Base-by-base conservation (phyloP, 2,888 invertebrate genomes). In the Miltochrista miniata region DNA sequence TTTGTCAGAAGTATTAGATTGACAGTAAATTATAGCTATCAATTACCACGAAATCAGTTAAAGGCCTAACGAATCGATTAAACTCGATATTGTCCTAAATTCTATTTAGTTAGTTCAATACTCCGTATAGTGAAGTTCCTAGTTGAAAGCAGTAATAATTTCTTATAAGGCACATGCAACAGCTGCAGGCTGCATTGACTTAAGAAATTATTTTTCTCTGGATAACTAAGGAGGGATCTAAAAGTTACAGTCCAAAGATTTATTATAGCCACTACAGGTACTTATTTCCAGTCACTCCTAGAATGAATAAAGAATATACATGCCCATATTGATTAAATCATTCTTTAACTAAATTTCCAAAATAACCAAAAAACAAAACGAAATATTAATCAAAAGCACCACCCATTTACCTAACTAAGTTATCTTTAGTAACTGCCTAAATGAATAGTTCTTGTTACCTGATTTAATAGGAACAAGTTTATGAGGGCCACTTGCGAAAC, bases 401-500 rank as follows among this genome's bases (percentile, higher is more conserved):
- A 47, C 41, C 36, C 29, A 24, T 60, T 50, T 51, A 47, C 29
- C 40, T 18, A 1, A n/a, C 15, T 45, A 45, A 43, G 36, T 54
- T 56, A 57, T 59, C 66, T 61, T 49, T 57, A 54, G 48, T 54
- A 52, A 46, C 46, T 48, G 51, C 54, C 58, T 49, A 65, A 61
- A 64, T 55, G 48, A 60, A 57, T 61, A 60, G 51, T 51, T 45
- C 24, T 45, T 47, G 59, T 58, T 49, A 69, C 69, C 67, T 65
- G 51, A 41, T 58, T 59, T 61, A 58, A 18, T 67, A 64, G 45
- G 49, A 54, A 64, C 62, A 70, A 71, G 70, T 77, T 80, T 78
- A 76, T 60, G 72, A 76, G 76, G 76, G 72, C 76, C 67, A 72
- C 71, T 78, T 72, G 57, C 60, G 61, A 76, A 84, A 85, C 85